Base-by-base conservation (phyloP, 92 coral and sea anemone species). In the Phenganax subtilis region DNA sequence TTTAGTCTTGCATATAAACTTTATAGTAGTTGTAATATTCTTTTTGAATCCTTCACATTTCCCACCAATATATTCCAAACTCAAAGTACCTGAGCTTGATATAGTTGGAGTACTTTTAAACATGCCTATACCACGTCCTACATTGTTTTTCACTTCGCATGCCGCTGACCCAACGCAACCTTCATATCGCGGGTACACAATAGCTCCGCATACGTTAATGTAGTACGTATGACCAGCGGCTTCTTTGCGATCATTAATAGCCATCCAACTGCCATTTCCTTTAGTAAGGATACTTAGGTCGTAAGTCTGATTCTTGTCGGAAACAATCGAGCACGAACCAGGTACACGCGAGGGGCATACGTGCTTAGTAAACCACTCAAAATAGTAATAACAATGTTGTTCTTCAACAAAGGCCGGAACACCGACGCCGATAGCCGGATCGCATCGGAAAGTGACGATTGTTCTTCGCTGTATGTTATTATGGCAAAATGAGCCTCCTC, bases 261-360 rank as follows among this genome's bases (percentile, higher is more conserved):
- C 99, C 37, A 90, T 27, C 99, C 99, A 96, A 65, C 87, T 86
- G 4, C 80, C 59, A 10, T 80, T 55, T 37, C 86, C 83, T 6
- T 71, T 90, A 10, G 92, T 91, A 9, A 96, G 96, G 55, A 89
- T 94, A 0, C 97, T 87, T 20, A 96, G 82, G 72, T 96, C 99
- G 77, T 84, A 96, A 15, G 91, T 88, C 9, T 82, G 68, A 4
- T 90, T 90, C 12, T 58, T 59, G 8, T 68, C 6, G 0, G 74
- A 44, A 25, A 85, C 82, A 2, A 88, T 93, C 74, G 92, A 87
- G 71, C 99, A 96, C 7, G 91, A 86, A 3, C 99, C 99, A 29
- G 99, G 91, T 57, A 92, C 86, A 9, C 99, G 93, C 57, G 96
- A 88, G 0, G 94, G 96, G 54, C 99, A 96, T 6, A 93, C 99